Evolutionary conservation across 1,140 invertebrate genomes (phyloP), one percentile per base, ranked within the genome.

Genomic region (Chlorops oryzae): DNA sequence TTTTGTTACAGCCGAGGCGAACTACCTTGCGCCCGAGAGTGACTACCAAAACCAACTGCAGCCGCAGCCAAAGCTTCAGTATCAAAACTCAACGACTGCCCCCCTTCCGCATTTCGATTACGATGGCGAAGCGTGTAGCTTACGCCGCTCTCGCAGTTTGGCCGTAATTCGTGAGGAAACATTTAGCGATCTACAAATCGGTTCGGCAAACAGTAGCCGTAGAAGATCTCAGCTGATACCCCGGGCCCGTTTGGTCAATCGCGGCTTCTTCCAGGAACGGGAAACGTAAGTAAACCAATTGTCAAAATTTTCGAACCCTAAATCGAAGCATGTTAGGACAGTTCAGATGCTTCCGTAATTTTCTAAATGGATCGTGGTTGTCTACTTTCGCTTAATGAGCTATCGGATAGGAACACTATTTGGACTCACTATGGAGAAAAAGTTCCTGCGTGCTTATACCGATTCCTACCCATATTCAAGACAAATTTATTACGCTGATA

Each of bases 131-230:
- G 76, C 79, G 51, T 83, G 82, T 52, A 80, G 82, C 54, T 72
- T 88, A 59, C 77, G 85, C 25, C 77, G 85, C 35, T 85, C 84
- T 54, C 75, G 82, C 56, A 87, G 85, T 62, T 80, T 87, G 58
- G 86, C 86, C 37, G 82, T 87, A 35, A 86, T 86, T 63, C 79
- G 84, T 62, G 85, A 87, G 66, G 83, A 86, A 70, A 80, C 83
- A 42, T 84, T 81, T 65, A 81, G 78, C 50, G 80, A 78, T 59
- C 74, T 81, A 57, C 78, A 81, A 67, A 78, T 80, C 55, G 75
- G 75, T 55, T 63, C 66, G 24, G 80, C 79, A 57, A 77, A 78
- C 59, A 76, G 77, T 44, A 76, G 78, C 57, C 77, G 76, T 48
- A 80, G 81, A 50, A 78, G 83, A 56, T 82, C 83, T 21, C 85